Evolutionary conservation across 1,140 invertebrate species (phyloP), one percentile per base, ranked within the genome.

Genomic region (Formica exsecta): DNA sequence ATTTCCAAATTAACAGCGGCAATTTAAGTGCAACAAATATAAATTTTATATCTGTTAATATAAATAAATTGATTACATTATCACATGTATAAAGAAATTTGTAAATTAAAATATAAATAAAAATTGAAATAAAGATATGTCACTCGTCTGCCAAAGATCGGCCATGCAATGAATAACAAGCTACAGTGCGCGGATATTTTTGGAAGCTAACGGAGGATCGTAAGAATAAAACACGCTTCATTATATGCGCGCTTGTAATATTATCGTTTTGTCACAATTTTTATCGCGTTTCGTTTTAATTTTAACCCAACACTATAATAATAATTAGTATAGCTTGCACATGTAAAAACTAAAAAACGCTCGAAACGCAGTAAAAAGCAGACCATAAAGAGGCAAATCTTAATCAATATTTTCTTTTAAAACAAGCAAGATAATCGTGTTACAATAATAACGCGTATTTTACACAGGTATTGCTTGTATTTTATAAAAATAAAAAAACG

Each of bases 401-500:
- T 3, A 36, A 74, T 59, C 13, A n/a, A 75, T 25, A 38, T 75
- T 57, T 75, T 25, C 16, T 13, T 19, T 11, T 5, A 25, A 29
- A 62, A 29, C 16, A 64, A 44, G 9, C 16, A 62, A 51, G 8
- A 71, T 16, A 29, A 5, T 1, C 5, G 6, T 36, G 16, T 22
- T 0, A 51, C 32, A 32, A 38, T 36, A 13, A 16, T 16, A 75
- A 25, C 11, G 11, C 32, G n/a, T 57, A 59, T 25, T 57, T 32
- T 51, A 5, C 22, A n/a, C 11, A 25, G 25, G 79, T 51, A 51
- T 19, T 51, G 1, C 1, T 51, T 19, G 48, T 51, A 51, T 51
- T 51, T 51, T 19, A 79, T 73, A 87, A 91, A 92, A 90, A 91
- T 89, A 87, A 84, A 83, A 44, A 90, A 87, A 89, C 85, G 71